A percentile compares a stretch with the other conserved stretches of the same genome.
Conservation (phyloP, 2,113 vertebrate genomes). For the Neolamprologus kungweensis region DNA sequence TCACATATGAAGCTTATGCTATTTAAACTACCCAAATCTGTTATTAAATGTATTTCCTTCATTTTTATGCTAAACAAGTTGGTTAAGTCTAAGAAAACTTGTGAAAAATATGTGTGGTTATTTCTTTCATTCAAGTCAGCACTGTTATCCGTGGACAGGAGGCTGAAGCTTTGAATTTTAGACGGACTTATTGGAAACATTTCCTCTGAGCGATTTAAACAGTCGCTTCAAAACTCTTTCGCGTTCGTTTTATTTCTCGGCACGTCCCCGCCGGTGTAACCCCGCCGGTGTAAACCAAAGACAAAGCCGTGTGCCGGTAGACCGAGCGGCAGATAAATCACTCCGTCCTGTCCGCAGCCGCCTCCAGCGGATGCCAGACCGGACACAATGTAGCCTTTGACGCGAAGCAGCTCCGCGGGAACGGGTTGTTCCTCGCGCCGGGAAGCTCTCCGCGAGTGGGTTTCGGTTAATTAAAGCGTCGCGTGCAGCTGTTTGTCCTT, state of each 20-base stretch:
- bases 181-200: neutral
- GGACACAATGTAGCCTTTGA: slow-evolving; percentile 64
- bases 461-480: neutral
- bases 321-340: neutral
- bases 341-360: slow-evolving; percentile 38
- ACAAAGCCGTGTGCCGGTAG: neutral
- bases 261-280: neutral
- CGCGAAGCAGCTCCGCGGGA: neutral
- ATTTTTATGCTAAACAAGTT: neutral
- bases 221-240: neutral
- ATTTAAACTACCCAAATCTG: neutral
- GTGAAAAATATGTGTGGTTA: neutral
- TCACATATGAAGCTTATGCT: neutral
- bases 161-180: neutral
- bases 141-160: neutral
- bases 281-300: neutral
- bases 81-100: neutral
- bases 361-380: slow-evolving; percentile 33
- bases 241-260: neutral
- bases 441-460: neutral
- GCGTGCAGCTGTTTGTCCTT: neutral
- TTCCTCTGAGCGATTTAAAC: neutral
- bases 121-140: neutral
- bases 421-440: slow-evolving; percentile 6
- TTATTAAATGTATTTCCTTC: neutral